phyloP scores from a whole-genome alignment of 1,140 invertebrate species.

The Aleiodes sp. region DNA sequence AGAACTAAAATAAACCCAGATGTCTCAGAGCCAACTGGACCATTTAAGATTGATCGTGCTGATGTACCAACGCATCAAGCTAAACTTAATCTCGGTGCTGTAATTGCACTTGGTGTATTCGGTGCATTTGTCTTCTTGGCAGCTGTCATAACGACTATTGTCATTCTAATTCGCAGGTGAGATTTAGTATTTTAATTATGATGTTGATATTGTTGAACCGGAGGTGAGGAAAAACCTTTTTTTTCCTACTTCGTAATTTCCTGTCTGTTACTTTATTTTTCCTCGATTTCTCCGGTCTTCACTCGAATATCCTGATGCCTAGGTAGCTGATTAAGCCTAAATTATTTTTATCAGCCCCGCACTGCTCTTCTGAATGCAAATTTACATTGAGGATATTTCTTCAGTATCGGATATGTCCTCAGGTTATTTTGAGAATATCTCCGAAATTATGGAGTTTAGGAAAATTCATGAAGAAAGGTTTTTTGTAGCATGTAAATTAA shows the following conservation, averaged over 20 bases:
- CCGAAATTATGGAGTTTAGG: too few species aligned
- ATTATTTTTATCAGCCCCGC: conserved; percentile 10
- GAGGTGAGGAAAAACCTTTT: conserved; percentile 8
- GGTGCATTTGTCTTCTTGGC: conserved; percentile 90
- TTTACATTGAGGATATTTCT: background rate
- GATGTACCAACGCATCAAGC: conserved; percentile 74
- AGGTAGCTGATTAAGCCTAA: too few species aligned
- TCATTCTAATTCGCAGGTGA: conserved; percentile 91
- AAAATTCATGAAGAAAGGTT: too few species aligned
- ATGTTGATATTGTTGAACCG: background rate
- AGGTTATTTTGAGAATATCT: too few species aligned
- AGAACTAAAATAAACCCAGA: conserved; percentile 67
- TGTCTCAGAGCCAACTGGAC: conserved; percentile 73
- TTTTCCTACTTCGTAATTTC: conserved; percentile 6
- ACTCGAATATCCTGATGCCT: conserved; percentile 2
- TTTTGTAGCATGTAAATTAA: conserved; percentile 18
- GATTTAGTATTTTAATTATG: conserved; percentile 21
- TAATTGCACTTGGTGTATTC: conserved; percentile 89
- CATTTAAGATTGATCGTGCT: conserved; percentile 73
- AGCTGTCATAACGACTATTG: conserved; percentile 87
- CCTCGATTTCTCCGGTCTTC: background rate
- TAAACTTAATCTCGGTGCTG: conserved; percentile 83
- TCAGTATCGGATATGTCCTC: too few species aligned
- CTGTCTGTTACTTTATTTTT: background rate
- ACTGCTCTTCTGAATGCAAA: conserved; percentile 17